A percentile compares a stretch with the other conserved stretches of the same genome.
Conservation (phyloP, 2,797 vertebrate species). For the Melanotaenia maccullochi region DNA sequence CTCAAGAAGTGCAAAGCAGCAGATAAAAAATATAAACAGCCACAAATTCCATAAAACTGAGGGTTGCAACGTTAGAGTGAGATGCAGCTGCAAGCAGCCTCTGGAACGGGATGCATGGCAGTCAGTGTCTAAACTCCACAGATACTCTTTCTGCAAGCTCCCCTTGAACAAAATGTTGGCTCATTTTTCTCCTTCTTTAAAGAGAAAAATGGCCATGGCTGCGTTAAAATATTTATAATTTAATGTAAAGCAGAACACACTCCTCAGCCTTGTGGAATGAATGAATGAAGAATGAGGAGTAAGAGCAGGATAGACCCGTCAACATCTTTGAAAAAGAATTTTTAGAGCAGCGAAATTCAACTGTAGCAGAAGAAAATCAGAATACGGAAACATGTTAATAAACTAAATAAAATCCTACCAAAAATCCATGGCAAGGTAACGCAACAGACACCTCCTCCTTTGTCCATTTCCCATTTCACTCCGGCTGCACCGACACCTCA, state of each 20-base stretch:
- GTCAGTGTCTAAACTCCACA: constrained; percentile 51
- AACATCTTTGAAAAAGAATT: not conserved
- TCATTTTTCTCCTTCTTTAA: not conserved
- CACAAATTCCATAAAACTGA: constrained; percentile 43
- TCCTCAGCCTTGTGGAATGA: not conserved
- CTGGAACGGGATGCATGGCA: constrained; percentile 40
- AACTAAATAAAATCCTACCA: constrained; percentile 63
- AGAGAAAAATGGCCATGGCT: not conserved
- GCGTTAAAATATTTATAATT: not conserved
- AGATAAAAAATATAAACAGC: constrained; percentile 40
- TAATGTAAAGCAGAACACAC: constrained; percentile 2
- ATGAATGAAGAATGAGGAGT: constrained; percentile 14
- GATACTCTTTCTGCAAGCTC: constrained; percentile 29
- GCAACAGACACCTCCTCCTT: constrained; percentile 48
- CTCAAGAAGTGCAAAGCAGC: not conserved
- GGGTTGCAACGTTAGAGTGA: constrained; percentile 18
- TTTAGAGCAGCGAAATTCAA: not conserved
- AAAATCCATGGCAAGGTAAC: constrained; percentile 53
- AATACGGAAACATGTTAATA: constrained; percentile 14
- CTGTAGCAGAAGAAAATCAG: not conserved
- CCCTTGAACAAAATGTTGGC: not conserved
- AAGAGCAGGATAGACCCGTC: not conserved
- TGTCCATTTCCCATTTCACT: constrained; percentile 61
- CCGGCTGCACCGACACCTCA: constrained; percentile 43
- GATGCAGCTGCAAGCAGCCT: constrained; percentile 50